A percentile compares a stretch with the other conserved stretches of the same genome.
phyloP scores from a whole-genome alignment of 2,888 invertebrate genomes.

The Eristalis pertinax region DNA sequence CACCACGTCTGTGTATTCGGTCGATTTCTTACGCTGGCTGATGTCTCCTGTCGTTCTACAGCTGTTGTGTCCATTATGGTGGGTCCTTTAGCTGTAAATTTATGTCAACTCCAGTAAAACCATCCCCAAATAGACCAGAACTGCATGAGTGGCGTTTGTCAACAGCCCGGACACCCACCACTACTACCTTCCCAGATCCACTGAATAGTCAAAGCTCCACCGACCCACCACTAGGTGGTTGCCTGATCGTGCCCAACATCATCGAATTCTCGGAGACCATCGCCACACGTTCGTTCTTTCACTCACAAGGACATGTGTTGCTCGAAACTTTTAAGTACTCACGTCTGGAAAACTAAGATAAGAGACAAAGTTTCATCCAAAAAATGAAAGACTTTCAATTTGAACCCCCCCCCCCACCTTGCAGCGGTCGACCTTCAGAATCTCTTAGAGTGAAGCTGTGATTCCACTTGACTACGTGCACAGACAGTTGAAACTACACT shows the following conservation, averaged over 20 bases:
- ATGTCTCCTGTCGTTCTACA: too few species aligned
- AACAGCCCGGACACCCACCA: neutral
- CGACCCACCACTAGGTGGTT: neutral
- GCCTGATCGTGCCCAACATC: neutral
- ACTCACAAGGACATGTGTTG: neutral
- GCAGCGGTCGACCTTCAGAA: neutral
- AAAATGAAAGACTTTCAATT: neutral
- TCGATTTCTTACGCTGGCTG: too few species aligned
- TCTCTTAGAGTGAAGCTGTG: too few species aligned
- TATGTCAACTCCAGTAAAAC: too few species aligned
- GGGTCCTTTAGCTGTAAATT: too few species aligned
- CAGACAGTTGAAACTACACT: neutral
- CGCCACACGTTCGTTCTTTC: neutral
- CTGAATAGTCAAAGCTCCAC: neutral
- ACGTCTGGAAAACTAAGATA: neutral
- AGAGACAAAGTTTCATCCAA: neutral
- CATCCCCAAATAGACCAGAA: too few species aligned
- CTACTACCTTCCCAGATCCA: neutral
- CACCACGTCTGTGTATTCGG: too few species aligned
- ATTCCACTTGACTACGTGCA: neutral
- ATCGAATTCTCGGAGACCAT: neutral
- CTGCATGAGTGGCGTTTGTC: too few species aligned
- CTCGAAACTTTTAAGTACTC: neutral
- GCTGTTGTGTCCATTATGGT: too few species aligned
- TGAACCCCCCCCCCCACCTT: neutral